Evolutionary conservation across 2,888 invertebrate species (phyloP).

Genomic region (Caenorhabditis plicata): DNA sequence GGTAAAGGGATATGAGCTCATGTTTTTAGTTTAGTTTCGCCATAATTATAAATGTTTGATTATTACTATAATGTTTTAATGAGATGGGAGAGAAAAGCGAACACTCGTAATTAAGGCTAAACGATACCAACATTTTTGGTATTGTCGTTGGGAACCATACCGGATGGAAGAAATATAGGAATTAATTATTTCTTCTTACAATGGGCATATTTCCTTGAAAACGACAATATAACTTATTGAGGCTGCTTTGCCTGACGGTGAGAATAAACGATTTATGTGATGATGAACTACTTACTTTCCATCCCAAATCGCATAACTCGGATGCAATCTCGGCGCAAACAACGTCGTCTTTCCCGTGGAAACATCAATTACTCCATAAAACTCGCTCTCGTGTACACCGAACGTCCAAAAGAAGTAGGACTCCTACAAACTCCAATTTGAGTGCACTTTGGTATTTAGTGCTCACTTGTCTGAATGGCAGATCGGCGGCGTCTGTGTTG

Average conservation of each 20-base stretch:
- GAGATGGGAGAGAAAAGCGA: no score
- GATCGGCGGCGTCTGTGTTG: conserved; percentile 61
- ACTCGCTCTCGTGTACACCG: conserved; percentile 89
- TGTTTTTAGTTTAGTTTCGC: no score
- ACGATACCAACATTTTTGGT: no score
- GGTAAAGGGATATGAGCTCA: no score
- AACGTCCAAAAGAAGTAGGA: conserved; percentile 95
- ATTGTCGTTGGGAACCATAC: no score
- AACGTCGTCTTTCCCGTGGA: conserved; percentile 72
- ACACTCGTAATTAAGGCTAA: no score
- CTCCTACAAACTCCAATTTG: conserved; percentile 73
- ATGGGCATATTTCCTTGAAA: no score
- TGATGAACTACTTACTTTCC: conserved; percentile 73
- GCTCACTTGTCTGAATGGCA: conserved; percentile 58
- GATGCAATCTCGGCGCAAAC: conserved; percentile 83
- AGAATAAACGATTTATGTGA: not conserved
- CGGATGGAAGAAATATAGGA: no score
- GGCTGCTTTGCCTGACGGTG: not conserved
- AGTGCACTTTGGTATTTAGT: not conserved
- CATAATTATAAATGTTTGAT: no score
- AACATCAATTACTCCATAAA: conserved; percentile 75
- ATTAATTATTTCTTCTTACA: no score
- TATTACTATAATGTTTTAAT: no score
- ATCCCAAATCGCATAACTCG: conserved; percentile 90
- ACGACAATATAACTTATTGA: no score